Evolutionary conservation across 2,113 vertebrate species (phyloP).

Genomic region (Megaceryle maxima): DNA sequence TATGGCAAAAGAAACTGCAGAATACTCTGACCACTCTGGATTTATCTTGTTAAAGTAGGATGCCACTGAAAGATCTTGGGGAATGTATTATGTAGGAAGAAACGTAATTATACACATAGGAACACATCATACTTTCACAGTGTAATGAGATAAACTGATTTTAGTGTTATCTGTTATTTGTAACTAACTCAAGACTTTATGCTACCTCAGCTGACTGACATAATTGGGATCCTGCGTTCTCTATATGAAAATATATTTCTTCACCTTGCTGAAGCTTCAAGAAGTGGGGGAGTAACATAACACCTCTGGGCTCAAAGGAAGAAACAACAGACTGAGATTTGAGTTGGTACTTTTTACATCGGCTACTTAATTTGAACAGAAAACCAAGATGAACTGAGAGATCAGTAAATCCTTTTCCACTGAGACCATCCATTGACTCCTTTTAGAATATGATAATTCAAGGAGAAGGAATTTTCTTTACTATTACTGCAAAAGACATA

Average conservation of each 20-base stretch:
- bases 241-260: neutral
- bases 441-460: neutral
- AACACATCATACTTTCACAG: neutral
- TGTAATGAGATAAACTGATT: neutral
- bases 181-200: neutral
- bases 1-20: neutral
- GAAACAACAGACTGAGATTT: slow-evolving; percentile 23
- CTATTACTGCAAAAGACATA: neutral
- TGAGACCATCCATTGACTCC: neutral
- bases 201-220: neutral
- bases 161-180: neutral
- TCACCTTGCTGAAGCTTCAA: slow-evolving; percentile 2
- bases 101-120: neutral
- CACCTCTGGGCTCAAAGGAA: slow-evolving; percentile 13
- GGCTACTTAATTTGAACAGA: slow-evolving; percentile 2
- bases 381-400: neutral
- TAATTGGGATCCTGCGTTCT: neutral
- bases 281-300: neutral
- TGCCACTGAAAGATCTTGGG: neutral
- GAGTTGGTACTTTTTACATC: neutral
- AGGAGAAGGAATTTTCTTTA: neutral
- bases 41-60: neutral
- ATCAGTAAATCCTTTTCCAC: neutral
- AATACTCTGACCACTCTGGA: neutral
- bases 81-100: neutral